Base-by-base conservation (phyloP, 1,140 invertebrate species). In the Papilio xuthus region DNA sequence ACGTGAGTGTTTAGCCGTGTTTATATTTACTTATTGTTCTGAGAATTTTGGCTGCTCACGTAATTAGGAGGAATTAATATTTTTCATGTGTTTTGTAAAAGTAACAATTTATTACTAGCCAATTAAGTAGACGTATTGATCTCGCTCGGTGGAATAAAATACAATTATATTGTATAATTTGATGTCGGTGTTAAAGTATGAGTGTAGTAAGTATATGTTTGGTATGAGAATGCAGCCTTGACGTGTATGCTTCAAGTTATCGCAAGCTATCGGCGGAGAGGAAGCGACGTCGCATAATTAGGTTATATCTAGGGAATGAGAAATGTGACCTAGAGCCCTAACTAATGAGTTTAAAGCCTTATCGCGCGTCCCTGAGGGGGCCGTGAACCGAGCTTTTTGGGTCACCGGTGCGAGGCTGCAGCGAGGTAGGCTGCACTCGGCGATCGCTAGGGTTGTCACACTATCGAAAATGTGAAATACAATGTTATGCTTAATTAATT, bases 261-360 rank as follows among this genome's bases (percentile, higher is more conserved):
- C 20, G 23, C n/a, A 12, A 32, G 53, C 1, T 12, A 6, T 15
- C 47, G 6, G 18, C 7, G 53, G 26, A 63, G 23, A 26, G 23
- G 60, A 23, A 26, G 60, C 23, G 60, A 3, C 15, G 67, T 73
- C 50, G 74, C 32, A 76, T 76, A 76, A 76, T 41, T 76, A 76
- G 53, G 74, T 76, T 76, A 63, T 76, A 76, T 76, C 74, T 76
- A 41, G 50, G 74, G 13, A 56, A 60, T 76, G 74, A 76, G 74
- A 76, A 76, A 76, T 76, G 74, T 60, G 74, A 76, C 74, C 74
- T 76, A 76, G 74, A 60, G 74, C 53, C 74, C 28, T 76, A 76
- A 76, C 74, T 76, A 76, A 76, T 76, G 71, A 76, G 74, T 76
- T 76, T 76, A 76, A 76, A 76, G 74, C 74, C 74, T 76, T 76